Evolutionary conservation across 2,888 invertebrate genomes (phyloP), one percentile per base, ranked within the genome.

Genomic region (Drosophila meridiana): DNA sequence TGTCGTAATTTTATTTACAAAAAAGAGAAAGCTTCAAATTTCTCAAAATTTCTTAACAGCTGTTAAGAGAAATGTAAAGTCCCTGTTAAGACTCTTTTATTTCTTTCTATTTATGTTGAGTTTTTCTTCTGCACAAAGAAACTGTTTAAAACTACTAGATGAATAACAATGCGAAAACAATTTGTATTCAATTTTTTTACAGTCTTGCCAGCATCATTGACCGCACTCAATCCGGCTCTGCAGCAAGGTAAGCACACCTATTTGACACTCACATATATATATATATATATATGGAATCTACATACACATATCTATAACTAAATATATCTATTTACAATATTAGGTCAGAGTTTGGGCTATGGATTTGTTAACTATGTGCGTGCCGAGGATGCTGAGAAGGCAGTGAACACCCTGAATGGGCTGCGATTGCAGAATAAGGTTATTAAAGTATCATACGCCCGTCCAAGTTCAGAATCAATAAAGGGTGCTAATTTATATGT

Each of bases 351-450:
- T 94, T 96, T 99, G 93, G 99, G 99, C 92, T 99, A 99, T 94
- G 99, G 99, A 91, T 99, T 99, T 94, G 99, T 99, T 93, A 99
- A 99, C 95, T 99, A 99, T 95, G 98, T 98, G 94, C 96, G 98
- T 89, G 96, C 98, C 80, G 99, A 99, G 94, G 99, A 99, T 94
- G 99, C 99, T 83, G 98, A 98, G 94, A 99, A 99, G 94, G 99
- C 99, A 86, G 99, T 99, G 94, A 97, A 97, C 94, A 98, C 98
- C 80, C 95, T 99, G 92, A 99, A 99, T 94, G 99, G 99, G 90
- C 96, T 99, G 91, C 96, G 99, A 90, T 96, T 99, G 90, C 99
- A 99, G 94, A 99, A 99, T 94, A 99, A 99, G 95, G 99, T 99
- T 76, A 99, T 99, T 93, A 99, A 99, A 96, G 99, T 98, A 94